Percentiles rank a stretch among this genome's conserved stretches.
Conservation (phyloP, 2,113 vertebrate genomes). For the Lagopus leucura region DNA sequence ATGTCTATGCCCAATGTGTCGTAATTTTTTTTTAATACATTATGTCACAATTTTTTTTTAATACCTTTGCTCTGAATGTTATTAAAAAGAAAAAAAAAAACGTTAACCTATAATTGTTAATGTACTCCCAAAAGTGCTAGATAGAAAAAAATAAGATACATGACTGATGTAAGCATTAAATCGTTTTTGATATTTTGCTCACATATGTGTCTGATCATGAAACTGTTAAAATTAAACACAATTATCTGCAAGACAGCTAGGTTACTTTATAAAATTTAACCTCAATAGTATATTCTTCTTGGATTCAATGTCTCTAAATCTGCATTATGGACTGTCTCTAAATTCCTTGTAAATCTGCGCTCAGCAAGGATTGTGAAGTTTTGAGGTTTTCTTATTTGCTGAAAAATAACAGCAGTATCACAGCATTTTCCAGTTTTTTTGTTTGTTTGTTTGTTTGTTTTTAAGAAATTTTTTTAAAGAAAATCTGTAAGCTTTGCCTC, state of each 20-base stretch:
- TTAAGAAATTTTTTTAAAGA: background rate
- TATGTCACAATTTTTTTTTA: background rate
- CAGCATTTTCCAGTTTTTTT: background rate
- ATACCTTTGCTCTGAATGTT: background rate
- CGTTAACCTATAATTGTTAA: background rate
- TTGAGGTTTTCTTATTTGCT: background rate
- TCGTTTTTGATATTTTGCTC: conserved; percentile 52
- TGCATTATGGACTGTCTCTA: background rate
- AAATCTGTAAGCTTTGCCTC: background rate
- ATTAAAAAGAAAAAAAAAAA: background rate
- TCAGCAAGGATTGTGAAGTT: background rate
- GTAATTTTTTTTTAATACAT: background rate
- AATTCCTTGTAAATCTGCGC: background rate
- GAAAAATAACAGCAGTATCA: background rate
- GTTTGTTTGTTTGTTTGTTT: background rate
- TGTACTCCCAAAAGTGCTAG: conserved; percentile 2
- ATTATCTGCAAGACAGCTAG: conserved; percentile 42
- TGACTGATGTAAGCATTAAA: conserved; percentile 21
- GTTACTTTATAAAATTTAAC: conserved; percentile 57
- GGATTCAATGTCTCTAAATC: background rate
- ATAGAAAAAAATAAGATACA: conserved; percentile 27
- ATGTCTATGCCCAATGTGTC: background rate
- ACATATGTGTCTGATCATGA: conserved; percentile 61
- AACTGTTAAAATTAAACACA: conserved; percentile 68
- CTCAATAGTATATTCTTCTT: conserved; percentile 18